Percentiles rank a stretch among this genome's conserved stretches.
Evolutionary conservation across 1,140 invertebrate genomes (phyloP).

Genomic region (Gonioctena quinquepunctata): DNA sequence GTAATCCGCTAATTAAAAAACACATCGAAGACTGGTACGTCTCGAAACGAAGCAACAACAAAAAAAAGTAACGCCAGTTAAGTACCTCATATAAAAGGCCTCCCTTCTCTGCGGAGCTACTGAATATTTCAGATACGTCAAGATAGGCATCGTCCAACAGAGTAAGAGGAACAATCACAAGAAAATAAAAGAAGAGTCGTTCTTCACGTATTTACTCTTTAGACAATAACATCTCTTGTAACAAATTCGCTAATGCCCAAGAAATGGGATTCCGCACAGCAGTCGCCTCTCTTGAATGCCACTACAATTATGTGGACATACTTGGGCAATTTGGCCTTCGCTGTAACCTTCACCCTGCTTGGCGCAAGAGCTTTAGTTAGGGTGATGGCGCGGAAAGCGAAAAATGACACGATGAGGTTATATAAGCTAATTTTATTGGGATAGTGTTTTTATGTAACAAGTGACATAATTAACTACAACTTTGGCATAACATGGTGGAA

Average conservation of each 20-base stretch:
- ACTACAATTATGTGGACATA: background rate
- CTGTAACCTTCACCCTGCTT: slow-evolving; percentile 6
- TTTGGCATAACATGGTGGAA: background rate
- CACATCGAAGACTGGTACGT: background rate
- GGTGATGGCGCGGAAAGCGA: background rate
- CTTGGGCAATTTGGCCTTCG: slow-evolving; percentile 13
- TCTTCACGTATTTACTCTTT: background rate
- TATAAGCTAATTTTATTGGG: background rate
- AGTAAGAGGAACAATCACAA: too few relatives aligned
- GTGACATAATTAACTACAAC: background rate
- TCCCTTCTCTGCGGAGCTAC: background rate
- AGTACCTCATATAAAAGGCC: background rate
- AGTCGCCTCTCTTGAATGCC: background rate
- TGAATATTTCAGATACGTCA: background rate
- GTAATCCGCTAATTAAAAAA: too few relatives aligned
- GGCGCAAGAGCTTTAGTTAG: background rate
- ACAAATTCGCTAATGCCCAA: background rate
- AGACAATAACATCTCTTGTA: background rate
- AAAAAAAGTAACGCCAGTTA: background rate
- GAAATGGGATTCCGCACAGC: background rate
- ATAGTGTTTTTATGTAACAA: too few relatives aligned
- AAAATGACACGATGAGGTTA: background rate
- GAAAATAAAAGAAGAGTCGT: background rate
- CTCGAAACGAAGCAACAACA: background rate
- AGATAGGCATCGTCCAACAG: background rate